Evolutionary conservation across 1,140 invertebrate species (phyloP).

Genomic region (Drosophila mojavensis): DNA sequence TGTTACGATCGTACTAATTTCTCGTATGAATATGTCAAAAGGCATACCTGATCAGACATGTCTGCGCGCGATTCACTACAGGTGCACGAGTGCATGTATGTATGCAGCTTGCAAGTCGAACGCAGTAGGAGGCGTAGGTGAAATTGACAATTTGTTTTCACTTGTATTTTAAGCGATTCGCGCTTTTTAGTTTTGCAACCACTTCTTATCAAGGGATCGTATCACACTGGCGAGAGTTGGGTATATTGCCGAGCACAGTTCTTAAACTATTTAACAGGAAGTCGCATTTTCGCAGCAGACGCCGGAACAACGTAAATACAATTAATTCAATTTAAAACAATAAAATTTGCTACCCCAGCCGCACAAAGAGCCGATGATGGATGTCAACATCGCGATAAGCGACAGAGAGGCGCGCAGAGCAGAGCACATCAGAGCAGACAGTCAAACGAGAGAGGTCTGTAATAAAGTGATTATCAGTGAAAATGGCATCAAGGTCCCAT

Average conservation of each 20-base stretch:
- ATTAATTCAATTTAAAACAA: constrained; percentile 83
- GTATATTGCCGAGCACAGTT: constrained; percentile 32
- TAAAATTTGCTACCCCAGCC: constrained; percentile 55
- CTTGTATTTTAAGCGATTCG: not conserved
- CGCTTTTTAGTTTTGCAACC: constrained; percentile 15
- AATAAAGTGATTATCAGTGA: constrained; percentile 34
- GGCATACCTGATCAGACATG: constrained; percentile 27
- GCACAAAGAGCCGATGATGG: constrained; percentile 67
- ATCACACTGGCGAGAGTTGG: constrained; percentile 43
- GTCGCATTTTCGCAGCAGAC: constrained; percentile 57
- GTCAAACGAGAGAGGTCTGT: constrained; percentile 7
- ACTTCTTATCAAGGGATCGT: constrained; percentile 37
- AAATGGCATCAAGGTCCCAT: constrained; percentile 7
- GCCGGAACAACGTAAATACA: constrained; percentile 72
- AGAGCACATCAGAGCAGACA: constrained; percentile 19
- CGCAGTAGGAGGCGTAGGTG: not conserved
- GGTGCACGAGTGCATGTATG: too few relatives aligned
- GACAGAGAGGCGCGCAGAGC: constrained; percentile 15
- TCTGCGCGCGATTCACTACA: not conserved
- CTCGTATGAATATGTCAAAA: not conserved
- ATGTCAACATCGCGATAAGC: constrained; percentile 49
- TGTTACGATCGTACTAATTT: too few relatives aligned
- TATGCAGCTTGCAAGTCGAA: too few relatives aligned
- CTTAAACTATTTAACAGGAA: constrained; percentile 66
- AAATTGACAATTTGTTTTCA: not conserved